These are phyloP conservation scores for Tachysurus vachellii DNA, from an alignment of 2,113 vertebrate genomes.

Conservation along the genomic window DNA sequence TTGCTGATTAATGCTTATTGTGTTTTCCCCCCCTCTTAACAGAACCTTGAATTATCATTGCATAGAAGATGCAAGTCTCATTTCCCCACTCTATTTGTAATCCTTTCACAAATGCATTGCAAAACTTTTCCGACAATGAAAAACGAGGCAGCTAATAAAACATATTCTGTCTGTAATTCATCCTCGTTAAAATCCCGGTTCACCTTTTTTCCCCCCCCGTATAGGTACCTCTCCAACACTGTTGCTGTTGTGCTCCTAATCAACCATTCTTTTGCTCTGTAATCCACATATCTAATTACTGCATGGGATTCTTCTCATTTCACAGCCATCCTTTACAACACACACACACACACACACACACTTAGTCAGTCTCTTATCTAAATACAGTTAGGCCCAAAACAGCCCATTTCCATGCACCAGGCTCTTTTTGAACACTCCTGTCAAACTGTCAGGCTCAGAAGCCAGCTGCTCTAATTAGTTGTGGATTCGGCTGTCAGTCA, in stretches of 20 bases:
- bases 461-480: constrained; percentile 76
- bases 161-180: neutral
- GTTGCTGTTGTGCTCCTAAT: neutral
- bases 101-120: neutral
- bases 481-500: constrained; percentile 67
- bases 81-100: neutral
- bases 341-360: neutral
- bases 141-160: neutral
- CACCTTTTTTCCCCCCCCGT: neutral
- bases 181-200: neutral
- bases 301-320: constrained; percentile 31
- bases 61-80: neutral
- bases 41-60: neutral
- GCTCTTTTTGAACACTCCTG: constrained; percentile 60
- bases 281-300: constrained; percentile 37
- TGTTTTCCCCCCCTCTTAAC: neutral
- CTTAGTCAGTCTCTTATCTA: constrained; percentile 13
- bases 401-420: constrained; percentile 43
- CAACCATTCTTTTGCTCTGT: neutral
- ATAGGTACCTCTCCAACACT: neutral
- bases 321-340: constrained; percentile 4
- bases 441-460: constrained; percentile 72
- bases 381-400: constrained; percentile 23
- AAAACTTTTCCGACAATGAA: neutral
- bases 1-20: neutral